Conservation (phyloP, 2,888 invertebrate genomes). For the Bibio marci region DNA sequence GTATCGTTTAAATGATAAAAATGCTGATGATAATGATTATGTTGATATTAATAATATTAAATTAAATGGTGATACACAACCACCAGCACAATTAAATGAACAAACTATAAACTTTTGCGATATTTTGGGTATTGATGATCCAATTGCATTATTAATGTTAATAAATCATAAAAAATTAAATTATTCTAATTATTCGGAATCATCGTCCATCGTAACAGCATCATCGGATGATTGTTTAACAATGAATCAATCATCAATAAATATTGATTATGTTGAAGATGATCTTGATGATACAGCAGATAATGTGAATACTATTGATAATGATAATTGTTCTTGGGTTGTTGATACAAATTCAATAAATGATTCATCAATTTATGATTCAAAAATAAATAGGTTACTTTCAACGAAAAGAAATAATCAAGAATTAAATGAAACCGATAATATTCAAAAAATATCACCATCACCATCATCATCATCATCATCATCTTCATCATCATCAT, state of each 20-base stretch:
- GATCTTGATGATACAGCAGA: no score
- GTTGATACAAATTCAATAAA: no score
- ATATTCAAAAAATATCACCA: background rate
- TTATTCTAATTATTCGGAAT: conserved; percentile 15
- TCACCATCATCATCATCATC: no score
- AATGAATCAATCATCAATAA: conserved; percentile 13
- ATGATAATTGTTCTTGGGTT: background rate
- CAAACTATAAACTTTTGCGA: conserved; percentile 54
- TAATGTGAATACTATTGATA: background rate
- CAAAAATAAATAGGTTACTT: background rate
- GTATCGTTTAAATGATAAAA: conserved; percentile 32
- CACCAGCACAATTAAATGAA: conserved; percentile 41
- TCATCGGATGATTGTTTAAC: background rate
- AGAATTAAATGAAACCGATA: background rate
- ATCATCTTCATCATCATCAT: no score
- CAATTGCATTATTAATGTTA: conserved; percentile 44
- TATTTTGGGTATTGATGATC: conserved; percentile 62
- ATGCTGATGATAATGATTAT: no score
- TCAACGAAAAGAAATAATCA: background rate
- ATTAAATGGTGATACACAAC: conserved; percentile 27
- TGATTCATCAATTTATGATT: background rate
- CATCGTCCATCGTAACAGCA: conserved; percentile 5
- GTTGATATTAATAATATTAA: no score
- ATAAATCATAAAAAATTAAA: conserved; percentile 30
- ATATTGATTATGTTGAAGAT: conserved; percentile 5